Percentiles rank a stretch among this genome's conserved stretches.
Conservation (phyloP, 2,888 invertebrate genomes). For the Nomada fucata region DNA sequence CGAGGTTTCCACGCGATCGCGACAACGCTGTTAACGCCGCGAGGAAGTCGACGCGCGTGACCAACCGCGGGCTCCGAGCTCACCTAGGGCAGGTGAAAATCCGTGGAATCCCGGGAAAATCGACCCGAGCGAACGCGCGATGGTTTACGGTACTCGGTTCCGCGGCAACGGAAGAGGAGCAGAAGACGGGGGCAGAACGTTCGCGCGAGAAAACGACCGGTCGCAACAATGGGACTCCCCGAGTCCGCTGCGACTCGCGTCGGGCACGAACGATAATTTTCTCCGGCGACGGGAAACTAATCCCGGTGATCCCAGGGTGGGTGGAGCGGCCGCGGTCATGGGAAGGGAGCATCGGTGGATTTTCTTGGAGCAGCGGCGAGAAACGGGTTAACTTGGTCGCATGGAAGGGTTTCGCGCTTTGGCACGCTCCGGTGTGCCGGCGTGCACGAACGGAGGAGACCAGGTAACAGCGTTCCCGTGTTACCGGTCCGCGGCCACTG, state of each 20-base stretch:
- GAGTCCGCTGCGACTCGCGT: conserved; percentile 21
- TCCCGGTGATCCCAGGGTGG: conserved; percentile 48
- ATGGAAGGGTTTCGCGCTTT: conserved; percentile 66
- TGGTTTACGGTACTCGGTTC: conserved; percentile 13
- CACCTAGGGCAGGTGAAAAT: neutral
- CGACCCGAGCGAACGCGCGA: neutral
- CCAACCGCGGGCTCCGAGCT: too few species aligned
- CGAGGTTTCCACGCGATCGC: too few species aligned
- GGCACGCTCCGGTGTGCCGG: conserved; percentile 22
- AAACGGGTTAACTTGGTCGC: conserved; percentile 15
- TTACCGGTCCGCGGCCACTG: conserved; percentile 80
- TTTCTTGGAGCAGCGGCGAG: conserved; percentile 65
- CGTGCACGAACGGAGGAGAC: conserved; percentile 58
- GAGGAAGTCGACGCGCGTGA: too few species aligned
- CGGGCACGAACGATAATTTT: conserved; percentile 51
- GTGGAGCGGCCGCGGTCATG: conserved; percentile 75
- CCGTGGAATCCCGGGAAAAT: conserved; percentile 14
- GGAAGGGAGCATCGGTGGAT: conserved; percentile 74
- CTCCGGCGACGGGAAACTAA: conserved; percentile 55
- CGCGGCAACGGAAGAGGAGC: neutral
- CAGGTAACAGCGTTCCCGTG: conserved; percentile 81
- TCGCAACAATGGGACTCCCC: conserved; percentile 37
- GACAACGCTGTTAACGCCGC: too few species aligned
- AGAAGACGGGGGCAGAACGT: neutral
- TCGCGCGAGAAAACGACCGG: neutral